phyloP scores from a whole-genome alignment of 2,797 vertebrate species.

The Alfaro cultratus region DNA sequence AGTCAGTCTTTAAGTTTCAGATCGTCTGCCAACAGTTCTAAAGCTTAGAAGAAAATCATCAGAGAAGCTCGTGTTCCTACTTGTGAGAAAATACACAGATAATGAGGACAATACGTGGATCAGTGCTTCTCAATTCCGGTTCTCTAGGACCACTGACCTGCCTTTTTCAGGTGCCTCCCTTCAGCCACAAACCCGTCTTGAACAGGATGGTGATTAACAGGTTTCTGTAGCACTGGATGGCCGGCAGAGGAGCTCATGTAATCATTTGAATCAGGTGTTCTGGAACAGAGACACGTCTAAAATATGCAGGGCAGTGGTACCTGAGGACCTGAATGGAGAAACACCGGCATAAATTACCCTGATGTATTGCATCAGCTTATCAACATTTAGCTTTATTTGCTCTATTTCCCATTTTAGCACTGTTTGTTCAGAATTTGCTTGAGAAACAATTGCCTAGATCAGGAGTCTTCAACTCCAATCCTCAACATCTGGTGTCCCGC shows the following conservation, averaged over 20 bases:
- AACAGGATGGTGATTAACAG: too few relatives aligned
- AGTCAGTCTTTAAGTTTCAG: constrained; percentile 17
- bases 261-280: too few relatives aligned
- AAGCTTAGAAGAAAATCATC: constrained; percentile 12
- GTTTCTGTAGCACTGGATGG: too few relatives aligned
- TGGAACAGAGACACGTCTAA: too few relatives aligned
- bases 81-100: background rate
- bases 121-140: background rate
- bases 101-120: background rate
- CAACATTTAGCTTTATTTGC: constrained; percentile 32
- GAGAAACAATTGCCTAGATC: constrained; percentile 14
- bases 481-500: background rate
- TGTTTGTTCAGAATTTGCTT: constrained; percentile 23
- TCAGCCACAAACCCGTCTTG: too few relatives aligned
- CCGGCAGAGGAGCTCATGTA: too few relatives aligned
- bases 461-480: background rate
- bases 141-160: too few relatives aligned
- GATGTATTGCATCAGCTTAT: background rate
- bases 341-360: too few relatives aligned
- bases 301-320: too few relatives aligned
- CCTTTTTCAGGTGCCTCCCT: too few relatives aligned
- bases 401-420: constrained; percentile 9
- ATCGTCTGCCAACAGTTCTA: constrained; percentile 15
- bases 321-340: too few relatives aligned
- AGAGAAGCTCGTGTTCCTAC: constrained; percentile 6